Evolutionary conservation across 2,113 vertebrate species (phyloP).

Genomic region (Platycercus adscitus): DNA sequence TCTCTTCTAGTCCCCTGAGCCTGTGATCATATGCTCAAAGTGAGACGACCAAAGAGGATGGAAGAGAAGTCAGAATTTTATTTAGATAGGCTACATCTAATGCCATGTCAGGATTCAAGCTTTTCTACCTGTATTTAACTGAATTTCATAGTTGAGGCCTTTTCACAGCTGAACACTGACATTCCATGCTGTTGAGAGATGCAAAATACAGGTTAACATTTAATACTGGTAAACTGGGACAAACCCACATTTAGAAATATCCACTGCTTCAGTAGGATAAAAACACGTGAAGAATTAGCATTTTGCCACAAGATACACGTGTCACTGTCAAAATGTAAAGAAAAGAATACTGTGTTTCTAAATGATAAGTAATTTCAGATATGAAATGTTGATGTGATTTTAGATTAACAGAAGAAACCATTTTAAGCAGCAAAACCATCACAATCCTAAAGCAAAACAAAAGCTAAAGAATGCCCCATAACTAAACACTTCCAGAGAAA

Average conservation of each 20-base stretch:
- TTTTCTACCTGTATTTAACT: background rate
- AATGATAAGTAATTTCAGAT: background rate
- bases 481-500: conserved; percentile 4
- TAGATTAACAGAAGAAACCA: background rate
- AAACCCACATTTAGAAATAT: background rate
- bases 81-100: background rate
- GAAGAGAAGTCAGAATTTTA: background rate
- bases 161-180: background rate
- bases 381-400: background rate
- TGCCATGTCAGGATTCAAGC: background rate
- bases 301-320: background rate
- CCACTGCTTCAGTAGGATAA: background rate
- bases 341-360: background rate
- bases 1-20: background rate
- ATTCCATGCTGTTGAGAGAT: fast-evolving
- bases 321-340: background rate
- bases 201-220: background rate
- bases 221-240: background rate
- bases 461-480: background rate
- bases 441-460: background rate
- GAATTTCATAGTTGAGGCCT: background rate
- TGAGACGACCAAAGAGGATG: background rate
- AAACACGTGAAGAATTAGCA: background rate
- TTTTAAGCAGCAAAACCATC: background rate
- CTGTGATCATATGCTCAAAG: background rate